Evolutionary conservation across 2,113 vertebrate species (phyloP).

Genomic region (Oophaga pumilio): DNA sequence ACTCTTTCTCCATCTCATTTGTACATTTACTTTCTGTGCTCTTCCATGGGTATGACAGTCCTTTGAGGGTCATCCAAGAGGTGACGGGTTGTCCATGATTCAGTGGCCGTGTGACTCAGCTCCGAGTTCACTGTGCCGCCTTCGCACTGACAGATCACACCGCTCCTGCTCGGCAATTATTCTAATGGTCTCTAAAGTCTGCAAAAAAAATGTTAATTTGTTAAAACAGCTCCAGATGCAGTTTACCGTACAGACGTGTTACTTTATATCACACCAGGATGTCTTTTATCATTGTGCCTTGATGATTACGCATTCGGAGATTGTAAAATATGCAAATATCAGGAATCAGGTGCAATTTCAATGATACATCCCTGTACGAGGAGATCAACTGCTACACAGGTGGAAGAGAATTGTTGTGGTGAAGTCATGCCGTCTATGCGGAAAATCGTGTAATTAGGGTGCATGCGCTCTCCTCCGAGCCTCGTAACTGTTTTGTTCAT

Average conservation of each 20-base stretch:
- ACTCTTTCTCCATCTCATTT: background rate
- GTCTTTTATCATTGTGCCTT: background rate
- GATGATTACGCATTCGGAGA: conserved; percentile 23
- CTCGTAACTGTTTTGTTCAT: background rate
- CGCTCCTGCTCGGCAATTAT: conserved; percentile 9
- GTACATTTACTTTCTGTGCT: background rate
- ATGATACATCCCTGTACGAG: conserved; percentile 9
- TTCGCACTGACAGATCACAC: conserved; percentile 2
- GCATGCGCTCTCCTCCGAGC: background rate
- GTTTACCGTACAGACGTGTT: background rate
- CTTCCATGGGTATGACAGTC: background rate
- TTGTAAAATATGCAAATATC: conserved; percentile 48
- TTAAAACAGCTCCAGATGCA: conserved; percentile 23
- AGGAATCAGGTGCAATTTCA: conserved; percentile 23
- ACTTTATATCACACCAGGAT: conserved; percentile 22
- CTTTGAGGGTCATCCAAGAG: background rate
- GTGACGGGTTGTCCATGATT: background rate
- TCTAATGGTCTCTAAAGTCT: conserved; percentile 6
- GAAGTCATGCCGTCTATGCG: background rate
- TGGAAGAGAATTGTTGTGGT: background rate
- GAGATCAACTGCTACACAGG: conserved; percentile 38
- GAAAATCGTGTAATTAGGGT: conserved; percentile 41
- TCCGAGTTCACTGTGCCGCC: background rate
- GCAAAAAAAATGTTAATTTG: background rate
- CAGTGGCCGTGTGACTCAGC: background rate